Evolutionary conservation across 2,888 invertebrate species (phyloP).

Genomic region (Margaritifera margaritifera): DNA sequence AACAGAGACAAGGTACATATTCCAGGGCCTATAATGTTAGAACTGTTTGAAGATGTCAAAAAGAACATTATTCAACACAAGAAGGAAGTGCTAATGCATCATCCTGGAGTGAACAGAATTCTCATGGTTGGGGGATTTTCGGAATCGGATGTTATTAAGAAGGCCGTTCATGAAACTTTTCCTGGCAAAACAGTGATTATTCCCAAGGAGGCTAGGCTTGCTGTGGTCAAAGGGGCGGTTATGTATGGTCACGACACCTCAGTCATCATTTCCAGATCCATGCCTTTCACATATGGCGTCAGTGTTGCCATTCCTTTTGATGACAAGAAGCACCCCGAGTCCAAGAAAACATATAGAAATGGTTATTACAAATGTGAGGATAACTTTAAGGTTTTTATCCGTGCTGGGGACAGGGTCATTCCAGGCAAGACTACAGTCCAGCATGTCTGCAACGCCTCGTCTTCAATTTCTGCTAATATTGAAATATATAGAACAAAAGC

Average conservation of each 20-base stretch:
- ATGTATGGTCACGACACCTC: slow-evolving; percentile 33
- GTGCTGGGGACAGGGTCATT: slow-evolving; percentile 16
- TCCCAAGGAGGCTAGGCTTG: slow-evolving; percentile 21
- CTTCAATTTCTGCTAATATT: slow-evolving; percentile 1
- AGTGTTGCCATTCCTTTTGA: slow-evolving; percentile 19
- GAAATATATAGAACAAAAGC: slow-evolving; percentile 25
- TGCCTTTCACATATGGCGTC: slow-evolving; percentile 29
- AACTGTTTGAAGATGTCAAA: slow-evolving; percentile 14
- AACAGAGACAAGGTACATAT: slow-evolving; percentile 21
- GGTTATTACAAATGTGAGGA: slow-evolving; percentile 24
- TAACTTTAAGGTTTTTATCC: slow-evolving; percentile 22
- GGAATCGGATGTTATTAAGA: slow-evolving; percentile 21
- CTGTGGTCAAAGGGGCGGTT: slow-evolving; percentile 35
- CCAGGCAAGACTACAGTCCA: slow-evolving; percentile 17
- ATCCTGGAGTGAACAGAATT: slow-evolving; percentile 15
- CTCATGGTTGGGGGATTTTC: slow-evolving; percentile 41
- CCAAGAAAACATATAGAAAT: slow-evolving; percentile 6
- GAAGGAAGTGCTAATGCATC: slow-evolving; percentile 5
- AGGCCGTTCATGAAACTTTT: slow-evolving; percentile 18
- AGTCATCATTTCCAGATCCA: slow-evolving; percentile 25
- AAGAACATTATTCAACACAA: slow-evolving; percentile 8
- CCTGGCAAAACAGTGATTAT: slow-evolving; percentile 6
- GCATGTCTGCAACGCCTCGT: slow-evolving; percentile 13
- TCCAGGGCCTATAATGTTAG: slow-evolving; percentile 5
- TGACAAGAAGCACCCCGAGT: slow-evolving; percentile 10